These are phyloP conservation scores for Pseudorhombus dupliciocellatus DNA, from an alignment of 2,113 vertebrate genomes.

Conservation along the genomic window DNA sequence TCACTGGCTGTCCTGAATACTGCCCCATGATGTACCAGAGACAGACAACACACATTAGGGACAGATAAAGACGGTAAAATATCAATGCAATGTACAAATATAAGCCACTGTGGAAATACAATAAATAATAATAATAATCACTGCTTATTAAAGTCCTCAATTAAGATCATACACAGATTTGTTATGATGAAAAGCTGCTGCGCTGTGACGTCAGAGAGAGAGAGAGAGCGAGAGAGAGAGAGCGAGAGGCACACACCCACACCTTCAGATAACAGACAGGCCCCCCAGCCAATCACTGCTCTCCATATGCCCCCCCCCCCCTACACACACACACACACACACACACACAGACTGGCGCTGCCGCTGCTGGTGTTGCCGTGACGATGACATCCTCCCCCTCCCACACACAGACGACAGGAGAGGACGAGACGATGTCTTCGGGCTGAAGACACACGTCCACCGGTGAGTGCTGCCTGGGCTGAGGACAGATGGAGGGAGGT, in stretches of 20 bases:
- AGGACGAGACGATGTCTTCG: no score
- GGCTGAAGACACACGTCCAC: slow-evolving; percentile 22
- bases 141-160: no score
- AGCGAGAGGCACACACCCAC: neutral
- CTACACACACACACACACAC: neutral
- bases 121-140: no score
- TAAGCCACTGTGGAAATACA: no score
- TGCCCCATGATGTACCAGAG: no score
- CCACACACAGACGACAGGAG: slow-evolving; percentile 10
- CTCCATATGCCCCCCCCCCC: neutral
- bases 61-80: no score
- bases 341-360: slow-evolving; percentile 31
- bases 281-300: slow-evolving; percentile 32
- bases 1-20: no score
- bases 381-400: slow-evolving; percentile 63
- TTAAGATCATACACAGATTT: no score
- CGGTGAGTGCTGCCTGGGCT: no score
- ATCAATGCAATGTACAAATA: no score
- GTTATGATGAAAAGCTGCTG: neutral
- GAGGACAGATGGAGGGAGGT: slow-evolving; percentile 18
- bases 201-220: neutral
- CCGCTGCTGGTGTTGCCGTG: slow-evolving; percentile 70
- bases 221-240: slow-evolving; percentile 23
- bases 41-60: no score
- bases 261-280: neutral